Evolutionary conservation across 2,113 vertebrate genomes (phyloP).

Genomic region (Onychostoma macrolepis): DNA sequence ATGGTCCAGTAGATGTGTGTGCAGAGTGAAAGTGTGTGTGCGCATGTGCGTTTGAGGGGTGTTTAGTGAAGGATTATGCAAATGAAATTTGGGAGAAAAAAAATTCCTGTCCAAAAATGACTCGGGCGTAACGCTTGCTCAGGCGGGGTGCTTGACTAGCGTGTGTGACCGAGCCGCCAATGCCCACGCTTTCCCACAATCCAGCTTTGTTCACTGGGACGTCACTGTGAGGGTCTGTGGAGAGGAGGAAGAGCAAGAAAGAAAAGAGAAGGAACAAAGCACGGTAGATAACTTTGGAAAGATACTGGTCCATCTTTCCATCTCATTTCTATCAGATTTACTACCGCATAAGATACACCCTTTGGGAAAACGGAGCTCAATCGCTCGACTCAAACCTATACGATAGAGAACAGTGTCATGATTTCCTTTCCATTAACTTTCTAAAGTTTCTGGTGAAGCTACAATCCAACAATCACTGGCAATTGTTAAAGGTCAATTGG

Average conservation of each 20-base stretch:
- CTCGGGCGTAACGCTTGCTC: conserved; percentile 67
- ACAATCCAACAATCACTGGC: conserved; percentile 24
- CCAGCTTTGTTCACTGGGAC: conserved; percentile 71
- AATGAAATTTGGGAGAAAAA: conserved; percentile 35
- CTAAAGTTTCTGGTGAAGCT: conserved; percentile 16
- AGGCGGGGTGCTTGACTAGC: conserved; percentile 63
- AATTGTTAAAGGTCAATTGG: conserved; percentile 19
- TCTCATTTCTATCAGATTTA: conserved; percentile 56
- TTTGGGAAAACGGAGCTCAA: conserved; percentile 4
- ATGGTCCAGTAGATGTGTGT: conserved; percentile 25
- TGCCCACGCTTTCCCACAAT: conserved; percentile 68
- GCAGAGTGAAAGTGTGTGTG: neutral
- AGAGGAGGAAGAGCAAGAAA: conserved; percentile 40
- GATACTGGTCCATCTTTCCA: conserved; percentile 51
- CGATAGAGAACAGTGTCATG: neutral
- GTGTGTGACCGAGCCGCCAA: conserved; percentile 71
- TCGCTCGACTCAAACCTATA: neutral
- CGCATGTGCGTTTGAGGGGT: neutral
- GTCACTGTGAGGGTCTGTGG: conserved; percentile 55
- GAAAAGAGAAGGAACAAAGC: conserved; percentile 34
- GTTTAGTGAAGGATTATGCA: conserved; percentile 54
- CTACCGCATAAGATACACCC: conserved; percentile 36
- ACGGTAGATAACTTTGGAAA: conserved; percentile 43
- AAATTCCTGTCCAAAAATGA: conserved; percentile 65
- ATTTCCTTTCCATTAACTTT: conserved; percentile 1